Evolutionary conservation across 2,797 vertebrate species (phyloP).

Genomic region (Tadarida brasiliensis): DNA sequence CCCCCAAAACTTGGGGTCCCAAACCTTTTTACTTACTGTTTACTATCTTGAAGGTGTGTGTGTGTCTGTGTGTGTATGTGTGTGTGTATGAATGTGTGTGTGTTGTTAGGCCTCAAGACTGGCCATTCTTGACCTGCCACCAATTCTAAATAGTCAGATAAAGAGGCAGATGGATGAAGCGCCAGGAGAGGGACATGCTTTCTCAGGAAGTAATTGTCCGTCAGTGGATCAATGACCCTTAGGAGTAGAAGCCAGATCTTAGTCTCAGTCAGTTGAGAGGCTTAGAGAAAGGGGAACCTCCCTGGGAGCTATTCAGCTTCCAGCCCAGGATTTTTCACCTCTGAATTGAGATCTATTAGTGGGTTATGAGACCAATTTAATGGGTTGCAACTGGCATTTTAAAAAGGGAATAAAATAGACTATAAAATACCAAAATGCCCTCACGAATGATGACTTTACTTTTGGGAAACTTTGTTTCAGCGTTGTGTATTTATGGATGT

Average conservation of each 20-base stretch:
- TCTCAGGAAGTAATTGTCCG: background rate
- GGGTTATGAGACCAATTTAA: background rate
- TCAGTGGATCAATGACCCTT: background rate
- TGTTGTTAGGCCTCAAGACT: background rate
- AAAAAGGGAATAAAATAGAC: background rate
- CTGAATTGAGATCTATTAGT: background rate
- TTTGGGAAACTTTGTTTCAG: background rate
- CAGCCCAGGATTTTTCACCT: background rate
- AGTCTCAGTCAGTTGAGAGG: background rate
- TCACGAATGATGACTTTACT: background rate
- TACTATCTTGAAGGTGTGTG: background rate
- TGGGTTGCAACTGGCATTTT: background rate
- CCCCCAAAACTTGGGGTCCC: background rate
- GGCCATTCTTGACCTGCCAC: background rate
- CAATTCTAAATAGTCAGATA: background rate
- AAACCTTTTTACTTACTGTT: background rate
- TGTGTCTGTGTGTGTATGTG: background rate
- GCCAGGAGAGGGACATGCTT: background rate
- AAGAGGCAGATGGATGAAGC: background rate
- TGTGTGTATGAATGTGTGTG: background rate
- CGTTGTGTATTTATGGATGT: background rate
- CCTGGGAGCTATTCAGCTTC: background rate
- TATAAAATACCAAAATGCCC: background rate
- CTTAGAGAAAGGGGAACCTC: background rate
- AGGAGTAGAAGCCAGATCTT: background rate